Percentiles rank a stretch among this genome's conserved stretches.
phyloP scores from a whole-genome alignment of 2,888 invertebrate genomes.

The Macropis europaea region DNA sequence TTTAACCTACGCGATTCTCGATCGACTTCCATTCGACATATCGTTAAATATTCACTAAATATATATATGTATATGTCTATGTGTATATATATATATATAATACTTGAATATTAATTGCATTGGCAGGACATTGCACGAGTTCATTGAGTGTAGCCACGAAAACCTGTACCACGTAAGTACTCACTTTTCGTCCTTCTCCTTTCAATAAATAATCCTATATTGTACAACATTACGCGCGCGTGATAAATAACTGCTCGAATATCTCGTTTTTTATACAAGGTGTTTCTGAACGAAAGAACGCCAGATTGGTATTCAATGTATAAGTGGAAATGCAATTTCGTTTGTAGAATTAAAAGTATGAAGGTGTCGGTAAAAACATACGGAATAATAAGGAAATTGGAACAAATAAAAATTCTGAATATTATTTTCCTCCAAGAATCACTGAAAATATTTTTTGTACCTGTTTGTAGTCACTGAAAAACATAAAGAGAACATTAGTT shows the following conservation, averaged over 20 bases:
- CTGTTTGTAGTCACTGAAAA: too few relatives aligned
- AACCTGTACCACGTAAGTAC: constrained; percentile 42
- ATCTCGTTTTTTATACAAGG: too few relatives aligned
- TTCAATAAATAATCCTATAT: constrained; percentile 21
- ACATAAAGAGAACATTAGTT: too few relatives aligned
- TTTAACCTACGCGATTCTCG: constrained; percentile 19
- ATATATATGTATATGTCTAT: constrained; percentile 22
- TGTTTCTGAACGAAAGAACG: too few relatives aligned
- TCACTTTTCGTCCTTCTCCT: constrained; percentile 12
- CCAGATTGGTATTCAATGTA: too few relatives aligned
- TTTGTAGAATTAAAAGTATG: too few relatives aligned
- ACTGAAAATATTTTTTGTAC: too few relatives aligned
- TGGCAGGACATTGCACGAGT: constrained; percentile 74
- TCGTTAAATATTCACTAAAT: constrained; percentile 38
- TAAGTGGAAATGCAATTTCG: too few relatives aligned
- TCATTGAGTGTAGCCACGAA: constrained; percentile 57
- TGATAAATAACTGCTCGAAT: constrained; percentile 24
- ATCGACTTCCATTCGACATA: constrained; percentile 20
- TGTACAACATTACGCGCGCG: constrained; percentile 6
- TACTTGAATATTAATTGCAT: constrained; percentile 69
- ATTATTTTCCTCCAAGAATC: too few relatives aligned
- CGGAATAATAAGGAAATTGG: too few relatives aligned
- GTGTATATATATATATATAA: constrained; percentile 38
- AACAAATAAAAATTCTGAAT: too few relatives aligned
- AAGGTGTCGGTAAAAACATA: too few relatives aligned